Percentiles rank a stretch among this genome's conserved stretches.
Evolutionary conservation across 2,797 vertebrate genomes (phyloP).

Genomic region (Mus spretus): DNA sequence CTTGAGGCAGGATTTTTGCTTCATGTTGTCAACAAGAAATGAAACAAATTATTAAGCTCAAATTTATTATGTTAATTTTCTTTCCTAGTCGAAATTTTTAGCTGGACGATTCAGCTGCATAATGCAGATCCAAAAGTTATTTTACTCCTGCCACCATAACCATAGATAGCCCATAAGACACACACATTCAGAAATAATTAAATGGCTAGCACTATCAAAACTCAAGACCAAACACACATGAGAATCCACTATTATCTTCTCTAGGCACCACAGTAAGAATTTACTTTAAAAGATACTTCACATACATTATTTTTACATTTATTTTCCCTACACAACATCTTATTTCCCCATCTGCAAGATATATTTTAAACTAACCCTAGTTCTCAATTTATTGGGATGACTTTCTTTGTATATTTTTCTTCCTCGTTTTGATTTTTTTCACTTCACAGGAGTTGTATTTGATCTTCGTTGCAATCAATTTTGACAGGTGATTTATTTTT

Average conservation of each 20-base stretch:
- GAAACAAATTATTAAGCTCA: slow-evolving; percentile 20
- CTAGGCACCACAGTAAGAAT: background rate
- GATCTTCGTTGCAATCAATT: slow-evolving; percentile 52
- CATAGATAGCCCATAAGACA: background rate
- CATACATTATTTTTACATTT: background rate
- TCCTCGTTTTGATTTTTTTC: background rate
- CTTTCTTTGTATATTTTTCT: background rate
- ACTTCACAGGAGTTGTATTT: background rate
- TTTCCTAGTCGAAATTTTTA: background rate
- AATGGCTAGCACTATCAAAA: background rate
- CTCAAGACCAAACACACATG: background rate
- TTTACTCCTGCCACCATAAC: background rate
- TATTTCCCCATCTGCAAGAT: background rate
- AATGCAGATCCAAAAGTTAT: background rate
- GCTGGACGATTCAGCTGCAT: background rate
- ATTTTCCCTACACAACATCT: background rate
- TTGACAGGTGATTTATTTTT: slow-evolving; percentile 56
- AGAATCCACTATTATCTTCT: background rate
- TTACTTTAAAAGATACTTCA: background rate
- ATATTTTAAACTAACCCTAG: background rate
- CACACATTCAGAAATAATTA: background rate
- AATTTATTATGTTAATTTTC: slow-evolving; percentile 14
- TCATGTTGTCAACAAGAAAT: background rate
- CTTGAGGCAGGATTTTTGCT: background rate
- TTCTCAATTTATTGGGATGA: background rate